Evolutionary conservation across 2,113 vertebrate species (phyloP), one percentile per base, ranked within the genome.

Genomic region (Pterocles gutturalis): DNA sequence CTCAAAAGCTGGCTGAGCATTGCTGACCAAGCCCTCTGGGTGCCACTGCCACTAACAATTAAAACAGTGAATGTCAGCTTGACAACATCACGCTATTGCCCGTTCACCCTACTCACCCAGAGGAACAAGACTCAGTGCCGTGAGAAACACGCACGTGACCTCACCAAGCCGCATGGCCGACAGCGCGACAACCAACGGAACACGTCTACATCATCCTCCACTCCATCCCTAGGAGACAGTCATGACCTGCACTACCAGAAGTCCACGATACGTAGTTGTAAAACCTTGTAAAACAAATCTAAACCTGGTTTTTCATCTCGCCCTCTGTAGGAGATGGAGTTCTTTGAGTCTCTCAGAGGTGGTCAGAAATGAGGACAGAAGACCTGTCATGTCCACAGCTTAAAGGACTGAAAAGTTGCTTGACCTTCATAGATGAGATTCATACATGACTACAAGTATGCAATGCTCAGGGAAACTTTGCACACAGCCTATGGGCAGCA

Each of bases 401-500:
- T 69, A 83, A 64, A 93, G 61, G 76, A 69, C 36, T 34, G 61
- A 72, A 53, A 96, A 80, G 70, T 62, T 72, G 69, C 69, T 86
- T 13, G 28, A 51, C 66, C 90, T 97, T 93, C 93, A 71, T 1
- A 89, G 90, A 90, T 62, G 65, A 87, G 87, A 91, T 76, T 75
- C 48, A 83, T 78, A 90, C 17, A 22, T 51, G 79, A 94, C 84
- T 69, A 1, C 33, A 97, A 76, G 80, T 19, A 48, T 16, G 20
- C 76, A 87, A 48, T 17, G 45, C 26, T 66, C 83, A 83, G 49
- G 33, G 77, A 93, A 97, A 91, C 86, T 95, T 49, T 88, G 77
- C 81, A 77, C 84, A 95, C 71, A 61, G 85, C 61, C 78, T 5
- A 18, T 34, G 73, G 73, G 90, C 58, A 97, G 85, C 69, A 97